Base-by-base conservation (phyloP, 37 sponge, comb jelly and placozoan genomes). In the Corticium candelabrum region DNA sequence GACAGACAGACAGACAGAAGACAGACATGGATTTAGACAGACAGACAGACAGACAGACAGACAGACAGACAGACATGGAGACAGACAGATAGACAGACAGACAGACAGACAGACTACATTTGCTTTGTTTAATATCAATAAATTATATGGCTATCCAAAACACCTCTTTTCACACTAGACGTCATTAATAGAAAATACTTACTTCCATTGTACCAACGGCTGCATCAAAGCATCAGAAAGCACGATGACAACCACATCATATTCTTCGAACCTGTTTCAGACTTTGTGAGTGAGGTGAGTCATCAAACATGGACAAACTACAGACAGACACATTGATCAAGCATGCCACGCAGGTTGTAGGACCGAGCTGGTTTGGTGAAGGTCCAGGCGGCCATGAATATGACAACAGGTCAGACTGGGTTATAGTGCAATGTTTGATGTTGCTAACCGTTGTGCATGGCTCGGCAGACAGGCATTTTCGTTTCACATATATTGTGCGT, bases 251-350 rank as follows among this genome's bases (percentile, higher is more conserved):
- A 82, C 38, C 40, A 41, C 27, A 86, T 86, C n/a, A 77, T 86
- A 5, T 86, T 86, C 79, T 86, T 86, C 38, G 87, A 86, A 34
- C 82, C 87, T 21, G 82, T 80, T 4, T 80, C 79, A 7, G 87
- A 80, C 35, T 79, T 50, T 50, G 15, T 50, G 62, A 50, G 62
- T 21, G 62, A 50, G 15, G 62, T 50, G 62, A 50, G 62, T 27
- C 62, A 11, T n/a, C n/a, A n/a, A n/a, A n/a, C n/a, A n/a, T n/a
- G n/a, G n/a, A n/a, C n/a, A n/a, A n/a, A n/a, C n/a, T n/a, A n/a
- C n/a, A n/a, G n/a, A n/a, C n/a, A n/a, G n/a, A n/a, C n/a, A n/a
- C n/a, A n/a, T n/a, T n/a, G n/a, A n/a, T n/a, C n/a, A n/a, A n/a
- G n/a, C n/a, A n/a, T n/a, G n/a, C n/a, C n/a, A n/a, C n/a, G n/a